Base-by-base conservation (phyloP, 2,797 vertebrate genomes). In the Bradypodion pumilum region DNA sequence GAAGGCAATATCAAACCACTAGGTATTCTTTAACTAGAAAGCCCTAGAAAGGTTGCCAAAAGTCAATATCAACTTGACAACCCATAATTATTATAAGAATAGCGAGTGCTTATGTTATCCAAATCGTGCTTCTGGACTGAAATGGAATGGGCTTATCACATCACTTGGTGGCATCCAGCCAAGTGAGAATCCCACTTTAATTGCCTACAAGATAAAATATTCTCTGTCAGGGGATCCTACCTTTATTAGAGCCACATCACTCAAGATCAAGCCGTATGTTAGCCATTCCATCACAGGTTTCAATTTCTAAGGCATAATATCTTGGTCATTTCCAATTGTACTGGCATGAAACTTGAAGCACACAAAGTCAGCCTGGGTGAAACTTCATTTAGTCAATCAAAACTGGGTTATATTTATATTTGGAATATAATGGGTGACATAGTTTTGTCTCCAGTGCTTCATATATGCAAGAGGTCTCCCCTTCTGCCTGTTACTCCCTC, bases 141-240 rank as follows among this genome's bases (percentile, higher is more conserved):
- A 79, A 83, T 79, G 70, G 52, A 80, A 75, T 37, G 35, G 70
- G 10, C 12, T 32, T 23, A 37, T 37, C 66, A 19, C 29, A 44
- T 29, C 44, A 9, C 29, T 37, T 59, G 16, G 7, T 46, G 40
- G 65, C 19, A 15, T 32, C 21, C 42, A 49, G 81, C 63, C 81
- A 80, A 49, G 46, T 44, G 23, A 77, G 44, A 56, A 81, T 81
- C 59, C 73, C 27, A 65, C 62, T 63, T 69, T 70, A 91, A 82
- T 35, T 85, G 80, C 81, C 84, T 82, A 4, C 2, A 59, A n/a
- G 85, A 21, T 27, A 82, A 86, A 87, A 78, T 4, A 88, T 82
- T 81, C 82, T 83, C 81, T 23, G 40, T 46, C 65, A 87, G 75
- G 0, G 7, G 42, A 78, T 10, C 78, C 72, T 84, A 59, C 8